Conservation (phyloP, 2,797 vertebrate species). For the Toxotes lorentzi region DNA sequence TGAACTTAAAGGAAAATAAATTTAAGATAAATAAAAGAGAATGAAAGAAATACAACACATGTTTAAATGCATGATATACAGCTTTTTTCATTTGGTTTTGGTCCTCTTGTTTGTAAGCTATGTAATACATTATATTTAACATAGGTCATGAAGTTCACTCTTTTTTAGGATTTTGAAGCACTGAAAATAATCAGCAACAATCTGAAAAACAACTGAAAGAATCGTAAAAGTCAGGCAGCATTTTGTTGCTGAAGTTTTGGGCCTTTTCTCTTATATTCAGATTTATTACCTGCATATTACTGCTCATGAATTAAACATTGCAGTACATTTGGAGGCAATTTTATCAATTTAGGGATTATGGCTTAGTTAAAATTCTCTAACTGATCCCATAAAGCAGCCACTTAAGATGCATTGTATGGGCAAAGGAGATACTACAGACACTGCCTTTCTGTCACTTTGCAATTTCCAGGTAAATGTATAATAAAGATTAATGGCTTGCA, state of each 20-base stretch:
- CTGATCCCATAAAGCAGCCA: conserved; percentile 74
- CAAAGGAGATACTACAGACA: conserved; percentile 38
- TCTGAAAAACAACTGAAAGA: not conserved
- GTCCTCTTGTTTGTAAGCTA: not conserved
- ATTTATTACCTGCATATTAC: conserved; percentile 73
- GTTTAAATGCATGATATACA: not conserved
- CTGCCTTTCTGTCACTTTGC: conserved; percentile 58
- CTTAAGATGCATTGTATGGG: conserved; percentile 62
- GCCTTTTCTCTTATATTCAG: conserved; percentile 38
- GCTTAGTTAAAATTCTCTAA: conserved; percentile 73
- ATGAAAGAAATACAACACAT: not conserved
- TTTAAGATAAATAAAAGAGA: not conserved
- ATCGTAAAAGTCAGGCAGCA: conserved; percentile 27
- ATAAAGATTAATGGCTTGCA: conserved; percentile 73
- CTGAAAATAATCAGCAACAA: conserved; percentile 23
- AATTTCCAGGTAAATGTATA: conserved; percentile 69
- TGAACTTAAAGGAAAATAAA: conserved; percentile 14
- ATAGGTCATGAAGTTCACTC: not conserved
- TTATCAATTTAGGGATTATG: conserved; percentile 74
- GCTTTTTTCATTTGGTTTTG: not conserved
- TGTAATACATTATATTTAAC: not conserved
- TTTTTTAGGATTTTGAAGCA: not conserved
- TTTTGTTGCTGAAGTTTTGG: conserved; percentile 20
- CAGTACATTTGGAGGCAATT: conserved; percentile 71
- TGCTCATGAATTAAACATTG: conserved; percentile 80